A percentile compares a stretch with the other conserved stretches of the same genome.
Conservation (phyloP, 2,113 vertebrate species). For the Physeter macrocephalus region DNA sequence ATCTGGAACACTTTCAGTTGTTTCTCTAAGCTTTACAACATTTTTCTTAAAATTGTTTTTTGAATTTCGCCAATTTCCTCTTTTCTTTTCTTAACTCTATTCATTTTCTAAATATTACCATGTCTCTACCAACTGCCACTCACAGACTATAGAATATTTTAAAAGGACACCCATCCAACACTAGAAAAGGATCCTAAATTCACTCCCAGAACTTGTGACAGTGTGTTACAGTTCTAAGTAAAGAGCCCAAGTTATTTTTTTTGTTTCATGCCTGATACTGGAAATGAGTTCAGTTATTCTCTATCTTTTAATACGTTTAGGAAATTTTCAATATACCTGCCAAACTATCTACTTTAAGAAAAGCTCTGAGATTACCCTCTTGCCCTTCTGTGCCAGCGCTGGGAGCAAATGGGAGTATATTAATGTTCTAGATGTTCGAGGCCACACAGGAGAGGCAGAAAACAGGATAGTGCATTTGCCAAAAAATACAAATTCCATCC, state of each 20-base stretch:
- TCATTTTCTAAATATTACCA: not conserved
- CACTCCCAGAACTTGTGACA: not conserved
- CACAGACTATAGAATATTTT: not conserved
- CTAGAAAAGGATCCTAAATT: not conserved
- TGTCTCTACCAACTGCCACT: not conserved
- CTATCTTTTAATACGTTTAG: not conserved
- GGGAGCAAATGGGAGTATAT: not conserved
- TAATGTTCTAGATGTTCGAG: not conserved
- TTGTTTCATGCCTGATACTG: not conserved
- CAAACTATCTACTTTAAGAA: not conserved
- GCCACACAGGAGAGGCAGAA: not conserved
- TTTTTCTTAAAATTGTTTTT: conserved; percentile 17
- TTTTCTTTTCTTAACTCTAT: not conserved
- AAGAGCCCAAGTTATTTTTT: not conserved
- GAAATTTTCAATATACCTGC: not conserved
- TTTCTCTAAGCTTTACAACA: not conserved
- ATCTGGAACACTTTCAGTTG: not conserved
- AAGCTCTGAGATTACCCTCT: not conserved
- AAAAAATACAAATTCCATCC: conserved; percentile 47
- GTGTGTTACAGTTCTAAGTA: not conserved
- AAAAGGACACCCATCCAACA: not conserved
- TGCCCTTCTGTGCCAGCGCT: not conserved
- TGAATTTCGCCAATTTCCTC: not conserved
- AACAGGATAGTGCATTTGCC: conserved; percentile 45
- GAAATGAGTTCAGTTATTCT: not conserved